Conservation (phyloP, 2,113 vertebrate species). For the Melanocharis versteri region DNA sequence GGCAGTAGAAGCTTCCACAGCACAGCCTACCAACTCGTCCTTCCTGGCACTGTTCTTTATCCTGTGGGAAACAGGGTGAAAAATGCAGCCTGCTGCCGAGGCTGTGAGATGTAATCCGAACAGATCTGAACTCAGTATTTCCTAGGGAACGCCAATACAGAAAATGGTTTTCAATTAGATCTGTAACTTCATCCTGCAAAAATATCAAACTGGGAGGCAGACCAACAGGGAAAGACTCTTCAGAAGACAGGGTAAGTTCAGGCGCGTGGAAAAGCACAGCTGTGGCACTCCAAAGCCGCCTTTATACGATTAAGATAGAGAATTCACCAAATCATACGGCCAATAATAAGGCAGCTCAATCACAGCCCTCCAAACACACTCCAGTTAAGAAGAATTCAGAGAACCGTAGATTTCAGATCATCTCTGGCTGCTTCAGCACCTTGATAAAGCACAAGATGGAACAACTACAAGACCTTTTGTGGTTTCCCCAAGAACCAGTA, state of each 20-base stretch:
- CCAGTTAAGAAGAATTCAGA: neutral
- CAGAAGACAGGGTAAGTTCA: neutral
- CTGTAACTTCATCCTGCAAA: neutral
- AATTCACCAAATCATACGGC: neutral
- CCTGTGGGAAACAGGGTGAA: slow-evolving; percentile 55
- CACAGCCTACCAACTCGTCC: slow-evolving; percentile 79
- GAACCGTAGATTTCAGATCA: neutral
- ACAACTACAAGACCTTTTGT: neutral
- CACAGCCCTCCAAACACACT: neutral
- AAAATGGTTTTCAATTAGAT: neutral
- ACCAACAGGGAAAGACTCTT: neutral
- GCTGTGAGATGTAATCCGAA: neutral
- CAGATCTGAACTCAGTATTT: neutral
- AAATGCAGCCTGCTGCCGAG: neutral
- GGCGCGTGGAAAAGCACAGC: neutral
- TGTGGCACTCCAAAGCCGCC: neutral
- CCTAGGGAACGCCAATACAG: neutral
- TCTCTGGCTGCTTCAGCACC: neutral
- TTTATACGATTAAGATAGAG: neutral
- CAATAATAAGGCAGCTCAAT: neutral
- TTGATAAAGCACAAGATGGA: neutral
- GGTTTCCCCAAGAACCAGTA: neutral
- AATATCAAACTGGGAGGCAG: neutral
- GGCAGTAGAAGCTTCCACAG: slow-evolving; percentile 84
- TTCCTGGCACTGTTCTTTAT: slow-evolving; percentile 80